These are phyloP conservation scores for Sminthurides bifidus DNA, from an alignment of 1,140 invertebrate genomes.

Conservation along the genomic window DNA sequence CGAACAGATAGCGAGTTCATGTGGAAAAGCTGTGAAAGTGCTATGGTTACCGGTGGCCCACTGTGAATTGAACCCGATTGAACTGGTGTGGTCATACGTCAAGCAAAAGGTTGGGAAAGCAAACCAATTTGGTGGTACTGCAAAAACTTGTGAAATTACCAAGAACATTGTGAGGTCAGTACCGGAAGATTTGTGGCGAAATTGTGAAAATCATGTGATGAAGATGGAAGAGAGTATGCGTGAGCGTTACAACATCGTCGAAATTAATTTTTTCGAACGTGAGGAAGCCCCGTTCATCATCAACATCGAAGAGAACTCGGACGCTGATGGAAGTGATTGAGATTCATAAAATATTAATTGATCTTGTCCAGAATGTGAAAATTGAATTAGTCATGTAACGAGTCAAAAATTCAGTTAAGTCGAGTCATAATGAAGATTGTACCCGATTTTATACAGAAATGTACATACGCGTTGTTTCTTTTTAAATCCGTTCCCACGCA, in stretches of 20 bases:
- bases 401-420: too few species aligned
- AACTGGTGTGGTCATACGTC: constrained; percentile 7
- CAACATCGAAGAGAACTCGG: too few species aligned
- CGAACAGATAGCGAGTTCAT: constrained; percentile 3
- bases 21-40: constrained; percentile 7
- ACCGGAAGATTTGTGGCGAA: not conserved
- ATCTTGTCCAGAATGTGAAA: too few species aligned
- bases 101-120: not conserved
- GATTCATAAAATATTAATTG: too few species aligned
- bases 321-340: too few species aligned
- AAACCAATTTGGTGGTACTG: not conserved
- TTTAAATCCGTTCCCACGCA: too few species aligned
- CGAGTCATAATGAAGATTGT: too few species aligned
- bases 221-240: not conserved
- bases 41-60: constrained; percentile 20
- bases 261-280: too few species aligned
- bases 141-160: not conserved
- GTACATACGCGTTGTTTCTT: too few species aligned
- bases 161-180: not conserved
- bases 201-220: not conserved
- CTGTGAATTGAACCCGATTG: constrained; percentile 16
- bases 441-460: too few species aligned
- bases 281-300: too few species aligned
- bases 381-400: too few species aligned
- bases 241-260: not conserved